These are phyloP conservation scores for Agrochola lota DNA, from an alignment of 2,888 invertebrate species.

Conservation along the genomic window DNA sequence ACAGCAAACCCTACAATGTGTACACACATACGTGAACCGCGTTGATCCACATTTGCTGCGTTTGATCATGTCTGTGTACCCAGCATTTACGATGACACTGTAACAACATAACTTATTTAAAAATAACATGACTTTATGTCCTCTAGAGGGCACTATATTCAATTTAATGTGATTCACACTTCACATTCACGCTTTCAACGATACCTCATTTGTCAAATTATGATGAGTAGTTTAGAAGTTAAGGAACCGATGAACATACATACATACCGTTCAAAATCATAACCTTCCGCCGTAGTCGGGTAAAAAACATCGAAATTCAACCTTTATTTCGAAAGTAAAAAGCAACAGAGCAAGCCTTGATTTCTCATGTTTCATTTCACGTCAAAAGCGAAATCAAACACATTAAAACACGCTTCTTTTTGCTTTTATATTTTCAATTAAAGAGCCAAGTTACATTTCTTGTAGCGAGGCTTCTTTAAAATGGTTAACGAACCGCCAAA, in stretches of 20 bases:
- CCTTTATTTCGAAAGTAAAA: background rate
- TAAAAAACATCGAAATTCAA: background rate
- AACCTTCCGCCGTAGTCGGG: no score
- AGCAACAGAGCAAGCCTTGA: background rate
- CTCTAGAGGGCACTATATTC: no score
- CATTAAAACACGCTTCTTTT: constrained; percentile 11
- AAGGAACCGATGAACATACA: no score
- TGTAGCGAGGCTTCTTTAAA: constrained; percentile 64
- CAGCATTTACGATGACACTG: background rate
- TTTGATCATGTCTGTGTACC: background rate
- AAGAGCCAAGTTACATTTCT: constrained; percentile 37
- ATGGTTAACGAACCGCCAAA: constrained; percentile 78
- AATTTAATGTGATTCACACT: no score
- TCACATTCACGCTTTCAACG: no score
- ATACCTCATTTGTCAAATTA: no score
- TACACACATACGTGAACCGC: background rate
- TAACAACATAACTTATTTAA: no score
- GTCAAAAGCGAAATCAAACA: constrained; percentile 15
- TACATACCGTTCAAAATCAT: no score
- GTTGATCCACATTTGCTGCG: constrained; percentile 4
- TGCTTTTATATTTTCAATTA: constrained; percentile 40
- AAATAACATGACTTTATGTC: no score
- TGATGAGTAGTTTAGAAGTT: no score
- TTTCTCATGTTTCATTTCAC: constrained; percentile 9
- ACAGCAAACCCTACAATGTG: no score